Conservation (phyloP, 1,140 invertebrate species). For the Drosophila sproati region DNA sequence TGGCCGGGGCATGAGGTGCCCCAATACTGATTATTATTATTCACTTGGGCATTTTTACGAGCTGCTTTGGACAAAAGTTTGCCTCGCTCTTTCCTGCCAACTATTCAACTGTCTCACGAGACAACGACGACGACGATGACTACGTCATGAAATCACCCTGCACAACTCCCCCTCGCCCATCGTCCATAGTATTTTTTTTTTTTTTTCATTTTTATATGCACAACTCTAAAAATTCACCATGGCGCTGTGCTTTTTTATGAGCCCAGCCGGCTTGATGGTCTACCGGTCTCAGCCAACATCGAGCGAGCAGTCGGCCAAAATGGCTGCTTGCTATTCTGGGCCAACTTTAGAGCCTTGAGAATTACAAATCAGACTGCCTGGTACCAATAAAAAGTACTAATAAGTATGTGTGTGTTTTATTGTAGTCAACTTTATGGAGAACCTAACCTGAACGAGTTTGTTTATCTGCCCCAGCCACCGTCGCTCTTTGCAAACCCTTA, state of each 20-base stretch:
- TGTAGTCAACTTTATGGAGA: constrained; percentile 70
- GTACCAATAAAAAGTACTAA: constrained; percentile 78
- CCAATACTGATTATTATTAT: constrained; percentile 81
- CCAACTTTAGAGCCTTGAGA: constrained; percentile 77
- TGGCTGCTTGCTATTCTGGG: constrained; percentile 20
- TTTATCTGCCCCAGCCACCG: constrained; percentile 8
- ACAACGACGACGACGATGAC: constrained; percentile 26
- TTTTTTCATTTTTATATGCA: constrained; percentile 41
- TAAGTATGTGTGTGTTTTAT: constrained; percentile 81
- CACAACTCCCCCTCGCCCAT: not conserved
- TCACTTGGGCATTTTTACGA: constrained; percentile 84
- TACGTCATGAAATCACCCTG: not conserved
- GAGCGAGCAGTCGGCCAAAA: no score
- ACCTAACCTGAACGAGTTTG: constrained; percentile 27
- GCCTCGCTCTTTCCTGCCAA: constrained; percentile 56
- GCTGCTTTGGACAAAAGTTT: constrained; percentile 81
- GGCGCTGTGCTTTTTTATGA: constrained; percentile 71
- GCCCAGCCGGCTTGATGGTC: constrained; percentile 66
- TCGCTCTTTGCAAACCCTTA: constrained; percentile 25
- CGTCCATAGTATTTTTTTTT: constrained; percentile 12
- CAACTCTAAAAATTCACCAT: constrained; percentile 71
- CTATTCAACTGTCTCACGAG: constrained; percentile 74
- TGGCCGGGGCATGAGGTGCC: constrained; percentile 21
- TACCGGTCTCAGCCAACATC: not conserved
- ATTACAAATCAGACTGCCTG: constrained; percentile 77